Evolutionary conservation across 2,797 vertebrate genomes (phyloP).

Genomic region (Molothrus ater): DNA sequence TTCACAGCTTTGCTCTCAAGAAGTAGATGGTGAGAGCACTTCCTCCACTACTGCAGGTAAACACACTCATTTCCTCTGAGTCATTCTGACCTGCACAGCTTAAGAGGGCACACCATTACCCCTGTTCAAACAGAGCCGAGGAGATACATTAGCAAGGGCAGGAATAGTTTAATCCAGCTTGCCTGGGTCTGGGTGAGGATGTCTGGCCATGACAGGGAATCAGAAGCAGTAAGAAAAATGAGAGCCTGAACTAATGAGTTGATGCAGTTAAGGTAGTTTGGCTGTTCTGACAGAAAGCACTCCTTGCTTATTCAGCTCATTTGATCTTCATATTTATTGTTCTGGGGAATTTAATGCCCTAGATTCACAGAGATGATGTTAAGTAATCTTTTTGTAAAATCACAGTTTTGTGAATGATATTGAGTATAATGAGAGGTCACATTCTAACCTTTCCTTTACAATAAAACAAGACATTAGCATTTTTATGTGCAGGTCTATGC

Average conservation of each 20-base stretch:
- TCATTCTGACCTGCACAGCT: not conserved
- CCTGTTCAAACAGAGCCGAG: not conserved
- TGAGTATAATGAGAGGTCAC: not conserved
- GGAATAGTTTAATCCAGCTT: not conserved
- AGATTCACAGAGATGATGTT: not conserved
- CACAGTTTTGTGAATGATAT: not conserved
- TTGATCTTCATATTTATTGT: not conserved
- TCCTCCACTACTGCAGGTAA: not conserved
- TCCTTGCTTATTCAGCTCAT: not conserved
- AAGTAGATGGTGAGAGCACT: not conserved
- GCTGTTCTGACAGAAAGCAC: not conserved
- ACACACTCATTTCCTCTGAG: not conserved
- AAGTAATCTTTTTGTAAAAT: not conserved
- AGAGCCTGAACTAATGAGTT: not conserved
- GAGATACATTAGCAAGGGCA: not conserved
- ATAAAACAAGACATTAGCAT: not conserved
- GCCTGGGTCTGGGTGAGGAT: not conserved
- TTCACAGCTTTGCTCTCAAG: not conserved
- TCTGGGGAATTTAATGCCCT: not conserved
- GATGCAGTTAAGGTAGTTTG: not conserved
- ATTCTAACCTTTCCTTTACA: constrained; percentile 10
- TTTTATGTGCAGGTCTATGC: not conserved
- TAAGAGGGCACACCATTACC: not conserved
- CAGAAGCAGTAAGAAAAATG: not conserved
- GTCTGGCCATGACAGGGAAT: not conserved